These are phyloP conservation scores for Myopa testacea DNA, from an alignment of 2,888 invertebrate genomes.

Conservation along the genomic window DNA sequence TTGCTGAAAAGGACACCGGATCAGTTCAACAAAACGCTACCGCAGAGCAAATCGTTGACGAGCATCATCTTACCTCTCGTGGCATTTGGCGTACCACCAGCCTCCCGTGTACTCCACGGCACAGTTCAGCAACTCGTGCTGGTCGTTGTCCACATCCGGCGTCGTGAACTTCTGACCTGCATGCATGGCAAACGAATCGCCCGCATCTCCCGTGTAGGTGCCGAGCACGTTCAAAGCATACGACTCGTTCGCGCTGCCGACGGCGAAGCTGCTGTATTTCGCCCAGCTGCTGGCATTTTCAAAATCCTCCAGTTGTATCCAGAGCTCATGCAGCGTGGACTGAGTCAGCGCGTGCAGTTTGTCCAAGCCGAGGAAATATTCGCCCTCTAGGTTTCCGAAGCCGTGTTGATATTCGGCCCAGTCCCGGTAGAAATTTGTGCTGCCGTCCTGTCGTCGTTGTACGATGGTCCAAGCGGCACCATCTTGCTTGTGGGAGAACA, in stretches of 20 bases:
- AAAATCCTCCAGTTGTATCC: slow-evolving; percentile 74
- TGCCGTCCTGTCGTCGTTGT: slow-evolving; percentile 74
- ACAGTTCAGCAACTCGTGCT: slow-evolving; percentile 75
- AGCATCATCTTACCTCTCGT: slow-evolving; percentile 69
- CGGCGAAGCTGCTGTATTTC: slow-evolving; percentile 73
- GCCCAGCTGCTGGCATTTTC: slow-evolving; percentile 71
- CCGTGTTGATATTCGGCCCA: slow-evolving; percentile 73
- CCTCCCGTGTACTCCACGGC: slow-evolving; percentile 75
- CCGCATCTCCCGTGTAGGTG: slow-evolving; percentile 73
- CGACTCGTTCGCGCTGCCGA: slow-evolving; percentile 74
- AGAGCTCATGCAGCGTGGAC: slow-evolving; percentile 69
- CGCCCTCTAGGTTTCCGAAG: slow-evolving; percentile 75
- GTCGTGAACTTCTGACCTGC: slow-evolving; percentile 77
- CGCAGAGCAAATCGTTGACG: background rate
- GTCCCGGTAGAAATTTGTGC: slow-evolving; percentile 67
- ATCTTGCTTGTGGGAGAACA: no score
- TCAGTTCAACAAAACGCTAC: background rate
- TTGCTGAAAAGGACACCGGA: slow-evolving; percentile 40
- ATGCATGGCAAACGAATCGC: slow-evolving; percentile 75
- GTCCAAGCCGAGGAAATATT: slow-evolving; percentile 77
- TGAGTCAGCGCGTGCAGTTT: slow-evolving; percentile 69
- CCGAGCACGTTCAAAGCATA: slow-evolving; percentile 75
- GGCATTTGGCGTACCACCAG: slow-evolving; percentile 79
- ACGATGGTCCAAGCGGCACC: slow-evolving; percentile 74
- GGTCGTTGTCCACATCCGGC: slow-evolving; percentile 74